Percentiles rank a stretch among this genome's conserved stretches.
These are phyloP conservation scores for Cygnus olor DNA, from an alignment of 2,797 vertebrate species.

Conservation along the genomic window DNA sequence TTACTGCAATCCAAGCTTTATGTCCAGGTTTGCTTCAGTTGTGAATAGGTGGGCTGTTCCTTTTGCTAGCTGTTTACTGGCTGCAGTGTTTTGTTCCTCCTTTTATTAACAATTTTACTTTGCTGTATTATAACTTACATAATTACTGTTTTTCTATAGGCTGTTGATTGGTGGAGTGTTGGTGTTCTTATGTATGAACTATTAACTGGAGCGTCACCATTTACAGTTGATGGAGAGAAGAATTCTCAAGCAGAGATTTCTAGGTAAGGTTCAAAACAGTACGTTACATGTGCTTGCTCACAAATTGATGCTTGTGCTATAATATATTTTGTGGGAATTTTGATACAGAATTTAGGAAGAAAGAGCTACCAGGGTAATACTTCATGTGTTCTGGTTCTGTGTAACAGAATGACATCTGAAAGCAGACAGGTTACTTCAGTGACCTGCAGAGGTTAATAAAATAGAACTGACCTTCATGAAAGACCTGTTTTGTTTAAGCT, in stretches of 20 bases:
- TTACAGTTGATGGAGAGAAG: slow-evolving; percentile 96
- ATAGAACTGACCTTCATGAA: background rate
- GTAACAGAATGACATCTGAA: background rate
- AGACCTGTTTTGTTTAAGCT: background rate
- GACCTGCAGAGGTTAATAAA: background rate
- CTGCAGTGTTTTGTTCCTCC: background rate
- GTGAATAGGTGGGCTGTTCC: background rate
- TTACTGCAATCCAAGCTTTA: background rate
- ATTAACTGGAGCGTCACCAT: slow-evolving; percentile 95
- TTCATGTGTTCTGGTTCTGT: background rate
- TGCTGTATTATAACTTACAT: background rate
- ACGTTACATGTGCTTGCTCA: background rate
- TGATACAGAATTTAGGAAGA: background rate
- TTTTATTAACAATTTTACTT: background rate
- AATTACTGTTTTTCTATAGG: slow-evolving; percentile 79
- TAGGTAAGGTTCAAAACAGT: slow-evolving; percentile 81
- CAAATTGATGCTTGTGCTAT: background rate
- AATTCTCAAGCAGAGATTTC: slow-evolving; percentile 98
- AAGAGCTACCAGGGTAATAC: background rate
- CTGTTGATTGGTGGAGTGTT: slow-evolving; percentile 99
- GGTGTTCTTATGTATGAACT: slow-evolving; percentile 98
- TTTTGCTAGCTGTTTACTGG: background rate
- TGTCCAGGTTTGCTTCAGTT: background rate
- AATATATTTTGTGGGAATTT: background rate
- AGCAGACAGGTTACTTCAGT: background rate